Base-by-base conservation (phyloP, 2,888 invertebrate genomes). In the Caenorhabditis sp. region DNA sequence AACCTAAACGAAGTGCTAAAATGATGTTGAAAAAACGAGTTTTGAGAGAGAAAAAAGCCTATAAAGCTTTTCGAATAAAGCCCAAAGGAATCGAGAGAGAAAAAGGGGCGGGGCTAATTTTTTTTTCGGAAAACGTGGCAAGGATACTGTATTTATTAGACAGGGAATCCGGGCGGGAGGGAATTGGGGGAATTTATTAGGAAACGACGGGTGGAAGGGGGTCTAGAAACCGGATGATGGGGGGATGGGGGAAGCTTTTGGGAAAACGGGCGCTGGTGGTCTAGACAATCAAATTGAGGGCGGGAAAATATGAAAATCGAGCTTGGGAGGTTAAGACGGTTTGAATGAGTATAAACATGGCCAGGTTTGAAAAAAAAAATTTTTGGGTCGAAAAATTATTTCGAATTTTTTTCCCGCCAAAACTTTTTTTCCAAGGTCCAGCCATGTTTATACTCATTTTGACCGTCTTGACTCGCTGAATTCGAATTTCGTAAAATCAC, bases 121-220 rank as follows among this genome's bases (percentile, higher is more conserved):
- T 10, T 38, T 38, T 38, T 38, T 10, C 6, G 19, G 47, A 47
- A 64, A 49, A 64, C 75, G 68, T 59, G 76, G 74, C 70, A 82
- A 75, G 58, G 76, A 69, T 63, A 75, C 64, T 70, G 76, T 69
- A 64, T 64, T 75, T 75, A 75, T 79, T 79, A 73, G 72, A 72
- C 56, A 47, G 56, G 56, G n/a, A 49, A 38, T 38, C 38, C 38
- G 38, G n/a, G n/a, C n/a, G n/a, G n/a, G n/a, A n/a, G 38, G 38
- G 12, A 38, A 47, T 44, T 14, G 16, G 16, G 26, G 28, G 69
- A 47, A 41, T 5, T 64, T 70, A 70, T 75, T 68, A 76, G 70
- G 49, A 64, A 31, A 19, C 5, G 10, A 14, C 44, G 44, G 44
- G 44, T 10, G 44, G 28, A 63, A 73, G 49, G 56, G 51, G 31